Conservation (phyloP, 2,113 vertebrate genomes). For the Xenopus laevis region DNA sequence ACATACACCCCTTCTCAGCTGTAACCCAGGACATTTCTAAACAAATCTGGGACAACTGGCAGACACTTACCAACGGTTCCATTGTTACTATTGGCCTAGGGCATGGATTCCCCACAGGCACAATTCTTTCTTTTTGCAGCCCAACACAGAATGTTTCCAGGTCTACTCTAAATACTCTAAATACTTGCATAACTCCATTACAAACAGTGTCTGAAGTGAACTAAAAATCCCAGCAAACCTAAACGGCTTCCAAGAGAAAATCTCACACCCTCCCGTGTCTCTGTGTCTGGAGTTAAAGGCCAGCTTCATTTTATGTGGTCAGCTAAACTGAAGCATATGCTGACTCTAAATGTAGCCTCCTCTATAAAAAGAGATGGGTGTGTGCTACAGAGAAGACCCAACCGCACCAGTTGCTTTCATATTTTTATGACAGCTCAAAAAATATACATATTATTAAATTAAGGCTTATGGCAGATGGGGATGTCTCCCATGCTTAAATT, state of each 20-base stretch:
- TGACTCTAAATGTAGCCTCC: not conserved
- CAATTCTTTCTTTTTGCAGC: not conserved
- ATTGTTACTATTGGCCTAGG: not conserved
- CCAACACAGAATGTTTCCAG: no score
- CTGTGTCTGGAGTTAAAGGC: no score
- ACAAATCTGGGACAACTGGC: constrained; percentile 9
- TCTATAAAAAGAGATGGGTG: constrained; percentile 28
- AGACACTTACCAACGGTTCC: not conserved
- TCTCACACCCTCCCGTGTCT: not conserved
- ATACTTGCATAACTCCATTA: no score
- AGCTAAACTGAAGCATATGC: not conserved
- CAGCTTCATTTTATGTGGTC: not conserved
- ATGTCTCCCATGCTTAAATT: no score
- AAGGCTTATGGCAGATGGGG: no score
- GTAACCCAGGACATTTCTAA: constrained; percentile 4
- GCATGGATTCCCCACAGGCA: not conserved
- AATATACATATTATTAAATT: no score
- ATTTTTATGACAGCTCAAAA: not conserved
- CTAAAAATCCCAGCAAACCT: no score
- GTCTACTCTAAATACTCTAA: no score
- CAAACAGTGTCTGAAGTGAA: no score
- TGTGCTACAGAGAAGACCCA: not conserved
- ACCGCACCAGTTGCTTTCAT: not conserved
- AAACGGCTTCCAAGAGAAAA: no score
- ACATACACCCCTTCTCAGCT: constrained; percentile 35